phyloP scores from a whole-genome alignment of 2,888 invertebrate genomes.

The Netelia melanura region DNA sequence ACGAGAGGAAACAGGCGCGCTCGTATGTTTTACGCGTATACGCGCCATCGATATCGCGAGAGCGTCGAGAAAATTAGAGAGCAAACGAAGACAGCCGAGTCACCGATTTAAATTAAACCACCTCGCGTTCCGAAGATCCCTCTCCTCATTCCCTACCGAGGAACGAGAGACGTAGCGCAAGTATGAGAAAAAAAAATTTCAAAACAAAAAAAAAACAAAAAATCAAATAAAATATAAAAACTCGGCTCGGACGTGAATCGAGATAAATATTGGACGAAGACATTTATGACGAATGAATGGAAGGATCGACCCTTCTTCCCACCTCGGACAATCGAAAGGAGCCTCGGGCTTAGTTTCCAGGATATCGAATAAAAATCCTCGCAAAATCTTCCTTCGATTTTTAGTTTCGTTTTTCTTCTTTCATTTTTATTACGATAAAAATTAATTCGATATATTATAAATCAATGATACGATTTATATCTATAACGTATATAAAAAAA shows the following conservation, averaged over 20 bases:
- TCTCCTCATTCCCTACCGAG: slow-evolving; percentile 23
- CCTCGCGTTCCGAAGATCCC: slow-evolving; percentile 49
- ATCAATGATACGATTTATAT: too few relatives aligned
- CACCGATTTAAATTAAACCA: slow-evolving; percentile 83
- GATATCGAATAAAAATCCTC: background rate
- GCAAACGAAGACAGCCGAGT: slow-evolving; percentile 79
- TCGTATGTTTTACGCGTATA: slow-evolving; percentile 29
- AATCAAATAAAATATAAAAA: background rate
- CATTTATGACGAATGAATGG: slow-evolving; percentile 32
- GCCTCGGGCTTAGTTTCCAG: background rate
- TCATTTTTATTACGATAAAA: too few relatives aligned
- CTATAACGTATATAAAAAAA: too few relatives aligned
- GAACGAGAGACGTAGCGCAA: slow-evolving; percentile 11
- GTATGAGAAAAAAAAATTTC: background rate
- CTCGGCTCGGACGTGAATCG: slow-evolving; percentile 2
- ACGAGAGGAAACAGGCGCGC: slow-evolving; percentile 26
- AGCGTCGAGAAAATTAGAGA: slow-evolving; percentile 71
- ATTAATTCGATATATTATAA: too few relatives aligned
- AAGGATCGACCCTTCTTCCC: background rate
- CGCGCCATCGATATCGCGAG: slow-evolving; percentile 32
- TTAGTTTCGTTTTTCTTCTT: too few relatives aligned
- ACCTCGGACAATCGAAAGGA: background rate
- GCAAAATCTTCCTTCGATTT: too few relatives aligned
- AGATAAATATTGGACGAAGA: slow-evolving; percentile 46
- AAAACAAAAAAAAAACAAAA: background rate